A percentile compares a stretch with the other conserved stretches of the same genome.
phyloP scores from a whole-genome alignment of 2,797 vertebrate genomes.

The Oreortyx pictus region DNA sequence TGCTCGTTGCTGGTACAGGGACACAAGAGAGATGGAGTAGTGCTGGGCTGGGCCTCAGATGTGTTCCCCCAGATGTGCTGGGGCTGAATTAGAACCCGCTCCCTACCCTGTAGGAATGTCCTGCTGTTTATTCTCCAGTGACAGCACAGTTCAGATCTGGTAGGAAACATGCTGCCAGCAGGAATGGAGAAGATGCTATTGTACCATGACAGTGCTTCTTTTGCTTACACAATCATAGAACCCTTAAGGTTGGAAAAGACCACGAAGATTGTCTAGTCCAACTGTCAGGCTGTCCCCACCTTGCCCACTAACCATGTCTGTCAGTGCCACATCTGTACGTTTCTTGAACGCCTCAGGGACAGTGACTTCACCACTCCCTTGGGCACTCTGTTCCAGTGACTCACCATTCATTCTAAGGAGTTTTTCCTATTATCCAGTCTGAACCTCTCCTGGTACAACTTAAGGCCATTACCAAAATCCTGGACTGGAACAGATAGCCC shows the following conservation, averaged over 20 bases:
- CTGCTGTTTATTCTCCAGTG: not conserved
- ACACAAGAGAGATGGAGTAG: not conserved
- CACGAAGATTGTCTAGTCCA: not conserved
- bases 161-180: not conserved
- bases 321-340: too few species aligned
- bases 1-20: not conserved
- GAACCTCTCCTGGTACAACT: not conserved
- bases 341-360: not conserved
- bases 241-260: not conserved
- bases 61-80: not conserved
- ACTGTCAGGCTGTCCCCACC: too few species aligned
- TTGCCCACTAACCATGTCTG: too few species aligned
- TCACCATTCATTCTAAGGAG: not conserved
- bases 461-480: not conserved
- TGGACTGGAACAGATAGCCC: too few species aligned
- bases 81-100: not conserved
- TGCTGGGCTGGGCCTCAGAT: not conserved
- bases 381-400: not conserved
- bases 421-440: not conserved
- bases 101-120: not conserved
- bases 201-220: not conserved
- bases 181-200: not conserved
- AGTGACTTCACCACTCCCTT: not conserved
- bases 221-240: not conserved
- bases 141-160: not conserved